Percentiles rank a stretch among this genome's conserved stretches.
phyloP scores from a whole-genome alignment of 2,888 invertebrate species.

The Nemurella pictetii region DNA sequence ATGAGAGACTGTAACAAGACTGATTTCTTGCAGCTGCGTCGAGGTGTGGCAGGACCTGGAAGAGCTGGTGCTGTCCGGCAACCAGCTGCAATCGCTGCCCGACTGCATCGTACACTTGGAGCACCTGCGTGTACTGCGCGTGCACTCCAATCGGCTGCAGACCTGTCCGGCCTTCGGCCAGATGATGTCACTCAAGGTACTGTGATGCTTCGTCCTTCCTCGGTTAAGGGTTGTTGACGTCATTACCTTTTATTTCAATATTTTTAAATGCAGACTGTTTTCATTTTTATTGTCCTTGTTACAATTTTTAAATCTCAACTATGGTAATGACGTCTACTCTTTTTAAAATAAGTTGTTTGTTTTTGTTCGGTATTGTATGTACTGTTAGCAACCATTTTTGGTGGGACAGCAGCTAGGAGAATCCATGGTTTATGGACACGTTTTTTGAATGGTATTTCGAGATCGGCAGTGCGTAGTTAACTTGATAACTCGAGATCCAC shows the following conservation, averaged over 20 bases:
- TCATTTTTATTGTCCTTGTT: too few relatives aligned
- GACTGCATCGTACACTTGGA: slow-evolving; percentile 72
- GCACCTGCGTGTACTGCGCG: slow-evolving; percentile 72
- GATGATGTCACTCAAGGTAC: slow-evolving; percentile 68
- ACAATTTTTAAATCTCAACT: neutral
- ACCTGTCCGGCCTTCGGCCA: slow-evolving; percentile 77
- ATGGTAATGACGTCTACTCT: too few relatives aligned
- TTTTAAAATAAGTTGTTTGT: too few relatives aligned
- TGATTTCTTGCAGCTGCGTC: slow-evolving; percentile 59
- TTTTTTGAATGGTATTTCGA: too few relatives aligned
- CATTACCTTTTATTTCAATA: too few relatives aligned
- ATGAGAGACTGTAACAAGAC: neutral
- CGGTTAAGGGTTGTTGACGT: neutral
- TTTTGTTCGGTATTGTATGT: too few relatives aligned
- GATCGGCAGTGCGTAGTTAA: too few relatives aligned
- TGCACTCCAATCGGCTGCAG: slow-evolving; percentile 79
- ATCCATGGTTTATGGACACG: too few relatives aligned
- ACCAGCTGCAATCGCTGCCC: slow-evolving; percentile 73
- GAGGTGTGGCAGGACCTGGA: slow-evolving; percentile 78
- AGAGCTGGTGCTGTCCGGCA: slow-evolving; percentile 81
- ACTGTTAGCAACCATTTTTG: too few relatives aligned
- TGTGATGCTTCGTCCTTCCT: neutral
- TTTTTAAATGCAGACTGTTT: too few relatives aligned
- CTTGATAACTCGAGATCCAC: too few relatives aligned
- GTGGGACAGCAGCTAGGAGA: too few relatives aligned